Evolutionary conservation across 2,113 vertebrate genomes (phyloP), one percentile per base, ranked within the genome.

Genomic region (Rhinoptilus africanus): DNA sequence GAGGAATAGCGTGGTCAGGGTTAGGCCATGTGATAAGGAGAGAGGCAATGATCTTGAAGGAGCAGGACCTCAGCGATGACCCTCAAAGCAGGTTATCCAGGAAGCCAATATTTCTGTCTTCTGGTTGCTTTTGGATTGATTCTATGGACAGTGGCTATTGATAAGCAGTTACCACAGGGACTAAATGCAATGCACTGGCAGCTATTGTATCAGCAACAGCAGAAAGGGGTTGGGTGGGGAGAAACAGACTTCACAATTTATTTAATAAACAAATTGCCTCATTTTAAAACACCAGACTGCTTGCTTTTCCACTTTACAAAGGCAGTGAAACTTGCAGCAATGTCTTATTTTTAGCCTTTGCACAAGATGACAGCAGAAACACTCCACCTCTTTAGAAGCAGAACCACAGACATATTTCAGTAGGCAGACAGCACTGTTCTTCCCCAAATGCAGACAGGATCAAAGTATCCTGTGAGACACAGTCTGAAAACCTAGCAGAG

Each of bases 21-120:
- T 51, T 56, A 67, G 30, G 48, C 26, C 18, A 21, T 10, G 3
- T 28, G 27, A 63, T 47, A 30, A 34, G 26, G 26, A 71, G 5
- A 45, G 47, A 71, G 20, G 6, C 0, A 0, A 34, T 66, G 43
- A 63, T 53, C 62, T 30, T n/a, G 39, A 79, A 83, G 62, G 47
- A 85, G 30, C 6, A 48, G 22, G 39, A 80, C 10, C 8, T 60
- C 50, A 43, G 4, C 19, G 71, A 71, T 27, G 13, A 88, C 21
- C 34, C 16, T 66, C 12, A 7, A 39, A 69, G 47, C 11, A 57
- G 20, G 21, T 48, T 76, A 92, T 59, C 15, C 23, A 68, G 22
- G 72, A 94, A 87, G n/a, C 13, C 12, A 17, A 0, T 69, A 47
- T 71, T 92, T 85, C 57, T 75, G 45, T 45, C 12, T 51, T 47